Evolutionary conservation across 2,113 vertebrate genomes (phyloP).

Genomic region (Pycnonotus jocosus): DNA sequence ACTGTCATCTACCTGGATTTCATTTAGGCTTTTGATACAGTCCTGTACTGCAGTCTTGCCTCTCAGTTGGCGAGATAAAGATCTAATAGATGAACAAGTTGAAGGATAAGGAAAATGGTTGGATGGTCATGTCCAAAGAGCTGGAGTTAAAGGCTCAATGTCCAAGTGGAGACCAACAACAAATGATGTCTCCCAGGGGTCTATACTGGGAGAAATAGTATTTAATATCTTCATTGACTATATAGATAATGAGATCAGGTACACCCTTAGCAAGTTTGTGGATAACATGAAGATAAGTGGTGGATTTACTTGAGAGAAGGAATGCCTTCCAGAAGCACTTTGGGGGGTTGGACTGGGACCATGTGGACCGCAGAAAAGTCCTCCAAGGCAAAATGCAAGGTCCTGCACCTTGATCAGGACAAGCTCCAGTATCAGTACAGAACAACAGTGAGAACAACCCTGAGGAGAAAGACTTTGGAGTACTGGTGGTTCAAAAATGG

Average conservation of each 20-base stretch:
- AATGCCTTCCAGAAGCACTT: background rate
- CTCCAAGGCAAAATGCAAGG: background rate
- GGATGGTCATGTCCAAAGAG: background rate
- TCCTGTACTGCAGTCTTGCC: background rate
- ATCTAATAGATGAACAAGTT: background rate
- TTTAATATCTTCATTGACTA: background rate
- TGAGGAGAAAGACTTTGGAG: background rate
- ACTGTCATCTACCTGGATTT: background rate
- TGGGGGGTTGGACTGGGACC: background rate
- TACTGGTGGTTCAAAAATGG: background rate
- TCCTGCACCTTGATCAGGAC: background rate
- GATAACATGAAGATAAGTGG: background rate
- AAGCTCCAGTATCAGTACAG: background rate
- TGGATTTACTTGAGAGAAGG: background rate
- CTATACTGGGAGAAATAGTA: background rate
- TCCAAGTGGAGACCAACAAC: background rate
- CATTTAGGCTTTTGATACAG: background rate
- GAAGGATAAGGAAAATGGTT: background rate
- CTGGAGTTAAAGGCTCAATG: accelerated
- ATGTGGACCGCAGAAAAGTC: background rate
- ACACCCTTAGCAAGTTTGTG: background rate
- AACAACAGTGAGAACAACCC: background rate
- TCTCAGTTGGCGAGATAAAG: background rate
- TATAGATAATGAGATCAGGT: background rate
- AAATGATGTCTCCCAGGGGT: background rate